These are phyloP conservation scores for Glossosoma conforme DNA, from an alignment of 1,140 invertebrate species.

Conservation along the genomic window DNA sequence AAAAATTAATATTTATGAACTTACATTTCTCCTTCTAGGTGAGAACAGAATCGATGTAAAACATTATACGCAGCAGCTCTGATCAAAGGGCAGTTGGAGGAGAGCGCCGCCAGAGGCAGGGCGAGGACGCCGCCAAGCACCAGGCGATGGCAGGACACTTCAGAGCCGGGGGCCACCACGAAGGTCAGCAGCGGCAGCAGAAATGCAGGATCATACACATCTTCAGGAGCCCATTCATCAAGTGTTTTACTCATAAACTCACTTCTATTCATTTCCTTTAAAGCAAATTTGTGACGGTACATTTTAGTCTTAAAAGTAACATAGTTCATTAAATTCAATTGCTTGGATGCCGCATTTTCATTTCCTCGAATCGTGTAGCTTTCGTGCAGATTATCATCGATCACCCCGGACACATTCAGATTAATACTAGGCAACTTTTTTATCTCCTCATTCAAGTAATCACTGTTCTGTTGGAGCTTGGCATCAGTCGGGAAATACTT, in stretches of 20 bases:
- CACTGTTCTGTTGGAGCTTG: slow-evolving; percentile 20
- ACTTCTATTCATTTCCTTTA: slow-evolving; percentile 2
- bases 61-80: slow-evolving; percentile 61
- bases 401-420: slow-evolving; percentile 4
- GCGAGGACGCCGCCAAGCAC: slow-evolving; percentile 59
- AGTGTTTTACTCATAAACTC: not conserved
- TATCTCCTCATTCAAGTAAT: slow-evolving; percentile 2
- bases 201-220: slow-evolving; percentile 68
- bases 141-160: slow-evolving; percentile 61
- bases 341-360: slow-evolving; percentile 8
- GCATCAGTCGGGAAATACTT: slow-evolving; percentile 57
- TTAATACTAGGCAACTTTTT: slow-evolving; percentile 31
- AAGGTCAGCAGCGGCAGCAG: slow-evolving; percentile 63
- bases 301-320: slow-evolving; percentile 12
- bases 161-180: slow-evolving; percentile 58
- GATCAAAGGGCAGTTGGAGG: slow-evolving; percentile 54
- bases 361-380: too few relatives aligned
- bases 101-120: slow-evolving; percentile 58
- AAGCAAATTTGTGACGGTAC: slow-evolving; percentile 9
- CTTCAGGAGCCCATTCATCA: slow-evolving; percentile 10
- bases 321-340: not conserved
- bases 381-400: slow-evolving; percentile 5
- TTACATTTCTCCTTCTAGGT: slow-evolving; percentile 61
- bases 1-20: slow-evolving; percentile 29
- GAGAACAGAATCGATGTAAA: slow-evolving; percentile 60